Evolutionary conservation across 2,888 invertebrate species (phyloP).

Genomic region (Cynaeus angustus): DNA sequence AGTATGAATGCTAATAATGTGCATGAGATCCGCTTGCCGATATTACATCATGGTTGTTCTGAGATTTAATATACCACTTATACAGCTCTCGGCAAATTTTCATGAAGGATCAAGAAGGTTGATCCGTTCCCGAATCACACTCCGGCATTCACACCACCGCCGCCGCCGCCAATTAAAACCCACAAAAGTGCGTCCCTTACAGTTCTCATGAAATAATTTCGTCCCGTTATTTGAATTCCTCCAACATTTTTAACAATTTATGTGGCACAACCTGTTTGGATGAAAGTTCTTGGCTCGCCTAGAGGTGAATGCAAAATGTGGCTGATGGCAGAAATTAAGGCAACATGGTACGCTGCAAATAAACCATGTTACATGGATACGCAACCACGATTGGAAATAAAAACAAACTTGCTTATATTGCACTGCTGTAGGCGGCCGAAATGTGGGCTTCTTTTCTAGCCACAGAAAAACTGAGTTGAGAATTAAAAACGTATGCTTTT

Average conservation of each 20-base stretch:
- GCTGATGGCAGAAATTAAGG: constrained; percentile 64
- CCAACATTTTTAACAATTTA: constrained; percentile 44
- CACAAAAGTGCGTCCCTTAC: constrained; percentile 15
- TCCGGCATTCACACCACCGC: constrained; percentile 4
- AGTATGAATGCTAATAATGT: constrained; percentile 69
- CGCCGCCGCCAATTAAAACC: constrained; percentile 26
- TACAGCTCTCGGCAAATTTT: constrained; percentile 54
- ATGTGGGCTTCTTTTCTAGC: constrained; percentile 3
- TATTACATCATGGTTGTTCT: constrained; percentile 57
- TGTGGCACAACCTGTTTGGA: constrained; percentile 42
- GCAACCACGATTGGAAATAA: constrained; percentile 64
- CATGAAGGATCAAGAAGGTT: constrained; percentile 56
- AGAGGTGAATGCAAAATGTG: constrained; percentile 62
- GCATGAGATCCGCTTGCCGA: constrained; percentile 59
- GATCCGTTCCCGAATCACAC: constrained; percentile 10
- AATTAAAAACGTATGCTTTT: constrained; percentile 11
- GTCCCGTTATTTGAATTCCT: constrained; percentile 3
- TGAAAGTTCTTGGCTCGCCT: constrained; percentile 49
- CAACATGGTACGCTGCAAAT: constrained; percentile 62
- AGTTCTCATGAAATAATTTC: constrained; percentile 15
- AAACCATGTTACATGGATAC: constrained; percentile 63
- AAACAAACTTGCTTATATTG: constrained; percentile 61
- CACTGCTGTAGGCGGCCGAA: constrained; percentile 52
- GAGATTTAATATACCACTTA: constrained; percentile 64
- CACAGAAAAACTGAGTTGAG: constrained; percentile 13